Evolutionary conservation across 2,888 invertebrate species (phyloP), one percentile per base, ranked within the genome.

Genomic region (Melolontha melolontha): DNA sequence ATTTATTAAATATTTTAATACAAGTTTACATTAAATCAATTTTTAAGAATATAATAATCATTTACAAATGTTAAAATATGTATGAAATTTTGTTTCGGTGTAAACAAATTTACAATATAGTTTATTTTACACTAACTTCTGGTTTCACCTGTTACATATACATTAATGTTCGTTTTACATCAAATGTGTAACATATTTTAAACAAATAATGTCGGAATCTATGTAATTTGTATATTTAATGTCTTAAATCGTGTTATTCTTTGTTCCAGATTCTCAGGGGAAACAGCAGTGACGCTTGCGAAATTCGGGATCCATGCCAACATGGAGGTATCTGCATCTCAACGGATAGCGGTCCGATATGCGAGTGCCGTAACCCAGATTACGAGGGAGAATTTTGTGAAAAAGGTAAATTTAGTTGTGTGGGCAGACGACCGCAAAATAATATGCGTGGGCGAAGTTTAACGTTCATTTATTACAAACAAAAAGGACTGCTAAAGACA

Each of bases 321-420:
- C 95, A 98, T 79, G 95, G 94, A 2, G 98, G 97, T 12, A 93
- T 95, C 76, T 98, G 98, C 86, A 95, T 97, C 85, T 95, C 95
- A 75, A 96, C 96, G 2, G 97, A 98, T 83, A 92, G 92, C 72
- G 97, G 97, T 16, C 94, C 97, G 50, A 91, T 95, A 80, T 98
- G 98, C 87, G 96, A 98, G 85, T 98, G 98, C 82, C 88, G 95
- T 34, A 93, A 92, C 79, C 92, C 95, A 16, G 96, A 97, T 84
- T 97, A 92, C 82, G 95, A 95, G 82, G 98, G 98, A 34, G 91
- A 92, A 75, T 93, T 92, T 84, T 98, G 98, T 84, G 96, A 98
- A 84, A 92, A 94, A 90, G 96, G 97, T 97, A 79, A 51, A 69
- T 63, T 27, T 11, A 11, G 17, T 2, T 55, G 22, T n/a, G n/a